A percentile compares a stretch with the other conserved stretches of the same genome.
phyloP scores from a whole-genome alignment of 2,113 vertebrate species.

The Illadopsis cleaveri region DNA sequence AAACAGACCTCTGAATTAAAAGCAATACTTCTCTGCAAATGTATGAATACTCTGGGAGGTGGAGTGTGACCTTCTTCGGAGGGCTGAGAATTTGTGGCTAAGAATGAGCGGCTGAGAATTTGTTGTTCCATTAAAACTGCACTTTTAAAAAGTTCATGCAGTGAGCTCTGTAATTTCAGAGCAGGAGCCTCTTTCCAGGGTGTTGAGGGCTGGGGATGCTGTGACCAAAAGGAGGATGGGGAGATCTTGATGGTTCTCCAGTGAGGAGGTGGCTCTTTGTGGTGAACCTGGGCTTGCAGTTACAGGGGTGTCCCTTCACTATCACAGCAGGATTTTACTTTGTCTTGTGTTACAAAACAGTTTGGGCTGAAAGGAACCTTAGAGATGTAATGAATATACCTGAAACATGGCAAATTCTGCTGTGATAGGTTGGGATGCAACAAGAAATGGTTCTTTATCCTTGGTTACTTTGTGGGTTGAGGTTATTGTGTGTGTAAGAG shows the following conservation, averaged over 20 bases:
- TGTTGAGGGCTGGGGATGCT: not conserved
- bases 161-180: not conserved
- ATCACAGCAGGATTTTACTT: not conserved
- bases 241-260: not conserved
- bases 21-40: not conserved
- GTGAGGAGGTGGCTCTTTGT: not conserved
- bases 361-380: not conserved
- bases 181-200: not conserved
- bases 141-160: not conserved
- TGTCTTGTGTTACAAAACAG: not conserved
- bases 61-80: not conserved
- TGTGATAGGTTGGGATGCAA: not conserved
- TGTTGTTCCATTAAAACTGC: accelerated
- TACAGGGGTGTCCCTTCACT: accelerated
- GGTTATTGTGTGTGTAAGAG: not conserved
- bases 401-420: not conserved
- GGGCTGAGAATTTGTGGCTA: not conserved
- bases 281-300: not conserved
- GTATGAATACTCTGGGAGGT: not conserved
- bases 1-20: not conserved
- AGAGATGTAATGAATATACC: not conserved
- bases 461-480: not conserved
- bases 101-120: not conserved
- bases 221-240: not conserved
- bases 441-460: not conserved